These are phyloP conservation scores for Furcifer pardalis DNA, from an alignment of 2,797 vertebrate genomes.

Conservation along the genomic window DNA sequence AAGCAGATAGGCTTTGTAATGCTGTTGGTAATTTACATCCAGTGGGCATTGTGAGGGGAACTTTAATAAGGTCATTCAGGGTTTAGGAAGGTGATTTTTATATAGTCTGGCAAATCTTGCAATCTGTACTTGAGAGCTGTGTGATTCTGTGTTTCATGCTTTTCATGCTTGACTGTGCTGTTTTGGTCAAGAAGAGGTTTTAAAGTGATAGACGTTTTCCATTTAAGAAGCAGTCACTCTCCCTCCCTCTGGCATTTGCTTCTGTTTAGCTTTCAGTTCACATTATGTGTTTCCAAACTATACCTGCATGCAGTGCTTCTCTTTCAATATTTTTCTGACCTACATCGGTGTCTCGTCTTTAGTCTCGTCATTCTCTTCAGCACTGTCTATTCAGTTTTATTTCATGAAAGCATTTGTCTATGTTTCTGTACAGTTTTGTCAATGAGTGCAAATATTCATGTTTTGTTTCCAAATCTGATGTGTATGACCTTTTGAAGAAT, in stretches of 20 bases:
- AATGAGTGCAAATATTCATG: rapidly evolving
- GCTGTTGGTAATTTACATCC: not conserved
- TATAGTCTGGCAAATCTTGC: not conserved
- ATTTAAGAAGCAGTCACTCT: not conserved
- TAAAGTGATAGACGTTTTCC: not conserved
- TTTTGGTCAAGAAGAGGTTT: not conserved
- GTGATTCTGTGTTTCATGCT: not conserved
- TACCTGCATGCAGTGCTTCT: not conserved
- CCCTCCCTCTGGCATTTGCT: slow-evolving; percentile 3
- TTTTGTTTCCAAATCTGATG: slow-evolving; percentile 30
- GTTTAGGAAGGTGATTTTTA: slow-evolving; percentile 30
- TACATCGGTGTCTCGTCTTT: not conserved
- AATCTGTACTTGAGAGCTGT: slow-evolving; percentile 17
- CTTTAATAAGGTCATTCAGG: slow-evolving; percentile 2
- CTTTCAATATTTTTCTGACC: not conserved
- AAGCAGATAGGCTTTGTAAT: not conserved
- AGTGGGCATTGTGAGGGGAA: slow-evolving; percentile 3
- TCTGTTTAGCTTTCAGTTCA: slow-evolving; percentile 7
- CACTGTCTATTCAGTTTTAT: not conserved
- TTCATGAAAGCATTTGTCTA: not conserved
- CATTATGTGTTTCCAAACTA: slow-evolving; percentile 17
- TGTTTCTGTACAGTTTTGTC: slow-evolving; percentile 3
- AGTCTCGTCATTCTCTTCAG: not conserved
- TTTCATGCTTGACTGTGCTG: not conserved
- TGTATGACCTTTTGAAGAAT: slow-evolving; percentile 22